Conservation (phyloP, 2,797 vertebrate species). For the Loriculus beryllinus region DNA sequence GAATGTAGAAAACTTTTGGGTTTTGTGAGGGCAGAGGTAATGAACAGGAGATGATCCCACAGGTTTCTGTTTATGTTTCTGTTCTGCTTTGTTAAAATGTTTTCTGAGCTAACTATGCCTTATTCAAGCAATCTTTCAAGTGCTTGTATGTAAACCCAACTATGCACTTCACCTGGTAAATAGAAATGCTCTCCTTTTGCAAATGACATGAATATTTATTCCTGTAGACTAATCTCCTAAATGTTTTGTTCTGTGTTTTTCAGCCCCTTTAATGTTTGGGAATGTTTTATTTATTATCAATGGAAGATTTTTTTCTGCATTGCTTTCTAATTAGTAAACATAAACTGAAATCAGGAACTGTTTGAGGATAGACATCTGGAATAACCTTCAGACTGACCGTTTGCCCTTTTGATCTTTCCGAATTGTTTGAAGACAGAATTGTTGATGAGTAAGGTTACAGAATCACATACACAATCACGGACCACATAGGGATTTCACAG, state of each 20-base stretch:
- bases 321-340: neutral
- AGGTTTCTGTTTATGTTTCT: neutral
- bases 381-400: neutral
- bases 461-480: neutral
- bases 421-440: neutral
- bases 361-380: neutral
- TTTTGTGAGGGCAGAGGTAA: conserved; percentile 3
- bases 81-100: neutral
- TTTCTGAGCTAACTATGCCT: neutral
- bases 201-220: neutral
- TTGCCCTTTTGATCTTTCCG: neutral
- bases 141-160: neutral
- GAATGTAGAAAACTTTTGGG: neutral
- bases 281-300: neutral
- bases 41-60: conserved; percentile 7
- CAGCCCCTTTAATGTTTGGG: neutral
- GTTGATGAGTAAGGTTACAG: neutral
- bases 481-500: neutral
- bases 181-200: neutral
- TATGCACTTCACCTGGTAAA: neutral
- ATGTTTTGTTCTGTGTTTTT: neutral
- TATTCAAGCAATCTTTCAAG: neutral
- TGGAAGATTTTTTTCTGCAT: neutral
- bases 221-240: neutral
- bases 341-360: neutral